Percentiles rank a stretch among this genome's conserved stretches.
These are phyloP conservation scores for Solea senegalensis DNA, from an alignment of 2,113 vertebrate genomes.

Conservation along the genomic window DNA sequence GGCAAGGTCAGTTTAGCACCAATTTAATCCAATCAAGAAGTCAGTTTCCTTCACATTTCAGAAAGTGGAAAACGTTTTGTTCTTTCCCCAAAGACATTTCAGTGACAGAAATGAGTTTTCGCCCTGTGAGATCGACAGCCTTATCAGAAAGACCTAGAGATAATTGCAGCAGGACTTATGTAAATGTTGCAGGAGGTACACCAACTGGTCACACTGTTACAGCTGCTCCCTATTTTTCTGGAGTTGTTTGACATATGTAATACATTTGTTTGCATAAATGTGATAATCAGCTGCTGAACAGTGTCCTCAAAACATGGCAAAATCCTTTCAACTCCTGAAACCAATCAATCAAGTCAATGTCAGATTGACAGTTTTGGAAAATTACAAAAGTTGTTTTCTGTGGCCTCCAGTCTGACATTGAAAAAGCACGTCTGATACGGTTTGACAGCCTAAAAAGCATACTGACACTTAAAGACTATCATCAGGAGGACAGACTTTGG, in stretches of 20 bases:
- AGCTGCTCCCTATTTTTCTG: no score
- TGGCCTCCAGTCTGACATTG: neutral
- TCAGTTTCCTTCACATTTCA: conserved; percentile 8
- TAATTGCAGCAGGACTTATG: no score
- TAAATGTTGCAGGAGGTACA: no score
- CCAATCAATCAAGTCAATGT: neutral
- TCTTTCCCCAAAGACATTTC: no score
- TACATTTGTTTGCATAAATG: no score
- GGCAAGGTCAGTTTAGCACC: conserved; percentile 7
- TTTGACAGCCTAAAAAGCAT: conserved; percentile 17
- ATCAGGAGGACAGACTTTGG: conserved; percentile 1
- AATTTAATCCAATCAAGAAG: conserved; percentile 33
- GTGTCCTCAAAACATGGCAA: neutral
- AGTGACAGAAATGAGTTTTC: no score
- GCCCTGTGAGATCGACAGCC: no score
- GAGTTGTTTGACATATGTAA: no score
- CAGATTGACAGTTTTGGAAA: neutral
- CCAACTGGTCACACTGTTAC: no score
- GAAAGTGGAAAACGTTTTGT: neutral
- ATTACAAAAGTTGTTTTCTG: neutral
- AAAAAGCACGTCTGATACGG: neutral
- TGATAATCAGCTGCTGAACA: no score
- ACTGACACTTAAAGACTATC: conserved; percentile 5
- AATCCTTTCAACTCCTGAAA: neutral
- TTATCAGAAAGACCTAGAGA: no score